A percentile compares a stretch with the other conserved stretches of the same genome.
Conservation (phyloP, 2,888 invertebrate species). For the Ormyrus labotus region DNA sequence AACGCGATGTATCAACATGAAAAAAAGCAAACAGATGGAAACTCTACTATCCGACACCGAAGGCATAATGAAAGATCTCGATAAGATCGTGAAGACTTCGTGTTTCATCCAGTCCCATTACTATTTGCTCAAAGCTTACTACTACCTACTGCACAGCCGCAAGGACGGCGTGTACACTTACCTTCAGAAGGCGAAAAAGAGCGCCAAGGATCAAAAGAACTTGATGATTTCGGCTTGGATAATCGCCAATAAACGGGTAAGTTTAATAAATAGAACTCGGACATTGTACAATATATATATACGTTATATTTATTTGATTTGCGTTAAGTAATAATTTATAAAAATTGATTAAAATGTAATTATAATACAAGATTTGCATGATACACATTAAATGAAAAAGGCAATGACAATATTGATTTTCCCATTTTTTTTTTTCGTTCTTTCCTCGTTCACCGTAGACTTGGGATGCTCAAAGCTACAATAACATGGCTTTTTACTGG, state of each 20-base stretch:
- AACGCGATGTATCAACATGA: slow-evolving; percentile 61
- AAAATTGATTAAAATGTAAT: slow-evolving; percentile 49
- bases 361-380: slow-evolving; percentile 54
- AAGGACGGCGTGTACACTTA: slow-evolving; percentile 17
- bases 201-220: slow-evolving; percentile 59
- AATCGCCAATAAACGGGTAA: slow-evolving; percentile 62
- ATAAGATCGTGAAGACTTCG: not conserved
- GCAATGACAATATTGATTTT: slow-evolving; percentile 13
- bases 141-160: slow-evolving; percentile 55
- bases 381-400: slow-evolving; percentile 44
- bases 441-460: slow-evolving; percentile 48
- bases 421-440: slow-evolving; percentile 7
- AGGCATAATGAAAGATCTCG: slow-evolving; percentile 52
- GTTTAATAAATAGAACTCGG: slow-evolving; percentile 10
- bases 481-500: slow-evolving; percentile 63
- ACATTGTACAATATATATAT: slow-evolving; percentile 24
- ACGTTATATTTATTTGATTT: slow-evolving; percentile 55
- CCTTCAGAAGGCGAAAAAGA: slow-evolving; percentile 58
- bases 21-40: slow-evolving; percentile 56
- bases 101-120: slow-evolving; percentile 61
- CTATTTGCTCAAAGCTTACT: slow-evolving; percentile 61
- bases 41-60: slow-evolving; percentile 51
- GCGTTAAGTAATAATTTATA: slow-evolving; percentile 55
- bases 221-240: slow-evolving; percentile 60
- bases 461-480: slow-evolving; percentile 56